Evolutionary conservation across 2,888 invertebrate genomes (phyloP).

Genomic region (Heteromurus nitidus): DNA sequence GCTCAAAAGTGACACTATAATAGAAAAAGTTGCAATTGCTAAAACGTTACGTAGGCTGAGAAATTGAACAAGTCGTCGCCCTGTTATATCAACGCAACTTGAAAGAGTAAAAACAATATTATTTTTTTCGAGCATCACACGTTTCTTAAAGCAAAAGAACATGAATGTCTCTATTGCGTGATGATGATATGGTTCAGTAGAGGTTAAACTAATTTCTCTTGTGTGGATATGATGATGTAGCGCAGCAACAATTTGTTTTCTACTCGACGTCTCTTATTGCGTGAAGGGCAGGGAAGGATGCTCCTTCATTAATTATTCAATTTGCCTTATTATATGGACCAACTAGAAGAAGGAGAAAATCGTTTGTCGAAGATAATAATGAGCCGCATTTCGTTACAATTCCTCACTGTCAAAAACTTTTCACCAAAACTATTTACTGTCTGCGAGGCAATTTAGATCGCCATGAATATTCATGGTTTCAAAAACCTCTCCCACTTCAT

Average conservation of each 20-base stretch:
- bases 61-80: too few species aligned
- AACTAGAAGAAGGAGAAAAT: constrained; percentile 22
- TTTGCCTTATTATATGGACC: constrained; percentile 52
- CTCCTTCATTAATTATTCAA: constrained; percentile 47
- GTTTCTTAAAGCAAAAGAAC: too few species aligned
- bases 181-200: background rate
- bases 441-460: constrained; percentile 1
- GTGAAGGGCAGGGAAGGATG: constrained; percentile 27
- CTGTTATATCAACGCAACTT: too few species aligned
- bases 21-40: too few species aligned
- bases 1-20: too few species aligned
- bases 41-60: too few species aligned
- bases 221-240: constrained; percentile 12
- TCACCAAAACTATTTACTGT: constrained; percentile 48
- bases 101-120: too few species aligned
- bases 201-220: too few species aligned
- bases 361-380: constrained; percentile 27
- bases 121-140: too few species aligned
- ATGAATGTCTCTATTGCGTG: too few species aligned
- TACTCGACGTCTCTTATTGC: constrained; percentile 15
- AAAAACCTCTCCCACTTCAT: background rate
- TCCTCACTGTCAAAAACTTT: constrained; percentile 32
- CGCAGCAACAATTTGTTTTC: constrained; percentile 34
- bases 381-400: constrained; percentile 16
- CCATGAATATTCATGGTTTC: constrained; percentile 20